Evolutionary conservation across 2,888 invertebrate genomes (phyloP).

Genomic region (Latheticus oryzae): DNA sequence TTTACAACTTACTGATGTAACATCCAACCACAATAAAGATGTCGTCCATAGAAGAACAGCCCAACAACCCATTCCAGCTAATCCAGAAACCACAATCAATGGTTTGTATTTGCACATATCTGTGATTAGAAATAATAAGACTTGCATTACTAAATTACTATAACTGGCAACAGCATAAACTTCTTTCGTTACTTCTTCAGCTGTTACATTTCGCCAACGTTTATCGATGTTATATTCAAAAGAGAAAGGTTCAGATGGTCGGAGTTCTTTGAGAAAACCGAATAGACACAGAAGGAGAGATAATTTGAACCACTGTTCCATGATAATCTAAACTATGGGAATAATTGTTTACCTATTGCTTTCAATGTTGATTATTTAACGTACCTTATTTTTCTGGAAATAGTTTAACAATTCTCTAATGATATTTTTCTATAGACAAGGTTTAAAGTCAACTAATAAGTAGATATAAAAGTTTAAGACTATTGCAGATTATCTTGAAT

Average conservation of each 20-base stretch:
- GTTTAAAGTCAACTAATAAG: too few relatives aligned
- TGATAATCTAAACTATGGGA: too few relatives aligned
- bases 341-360: too few relatives aligned
- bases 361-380: too few relatives aligned
- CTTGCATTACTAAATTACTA: constrained; percentile 77
- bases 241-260: constrained; percentile 83
- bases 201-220: constrained; percentile 55
- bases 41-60: constrained; percentile 78
- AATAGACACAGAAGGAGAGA: constrained; percentile 79
- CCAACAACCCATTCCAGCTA: constrained; percentile 78
- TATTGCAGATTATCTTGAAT: too few relatives aligned
- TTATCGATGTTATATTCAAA: constrained; percentile 77
- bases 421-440: too few relatives aligned
- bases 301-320: constrained; percentile 71
- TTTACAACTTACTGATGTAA: constrained; percentile 59
- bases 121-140: constrained; percentile 82
- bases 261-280: constrained; percentile 80
- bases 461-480: too few relatives aligned
- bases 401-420: too few relatives aligned
- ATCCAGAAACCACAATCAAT: constrained; percentile 82
- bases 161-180: constrained; percentile 89
- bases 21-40: constrained; percentile 76
- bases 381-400: too few relatives aligned
- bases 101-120: constrained; percentile 87
- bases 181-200: constrained; percentile 75